phyloP scores from a whole-genome alignment of 1,140 invertebrate genomes.

The Medauroidea extradentata region DNA sequence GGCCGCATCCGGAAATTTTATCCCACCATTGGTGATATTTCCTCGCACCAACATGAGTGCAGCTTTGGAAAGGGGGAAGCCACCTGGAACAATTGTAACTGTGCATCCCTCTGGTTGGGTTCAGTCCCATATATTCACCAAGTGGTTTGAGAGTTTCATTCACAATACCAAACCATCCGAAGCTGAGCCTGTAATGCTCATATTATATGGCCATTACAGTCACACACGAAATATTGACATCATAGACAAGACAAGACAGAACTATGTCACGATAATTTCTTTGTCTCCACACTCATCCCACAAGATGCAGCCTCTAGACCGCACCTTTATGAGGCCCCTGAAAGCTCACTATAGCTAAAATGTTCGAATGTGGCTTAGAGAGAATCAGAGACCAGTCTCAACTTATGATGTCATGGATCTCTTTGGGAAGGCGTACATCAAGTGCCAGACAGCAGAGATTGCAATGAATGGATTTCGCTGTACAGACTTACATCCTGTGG shows the following conservation, averaged over 20 bases:
- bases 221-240: constrained; percentile 16
- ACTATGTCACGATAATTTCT: constrained; percentile 2
- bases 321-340: constrained; percentile 34
- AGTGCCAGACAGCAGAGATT: constrained; percentile 14
- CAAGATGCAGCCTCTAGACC: constrained; percentile 40
- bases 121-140: constrained; percentile 22
- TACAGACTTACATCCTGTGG: constrained; percentile 24
- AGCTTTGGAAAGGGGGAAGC: constrained; percentile 32
- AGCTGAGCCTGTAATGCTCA: no score
- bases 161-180: constrained; percentile 17
- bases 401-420: constrained; percentile 14
- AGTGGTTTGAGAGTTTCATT: constrained; percentile 31
- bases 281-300: constrained; percentile 35
- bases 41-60: constrained; percentile 33
- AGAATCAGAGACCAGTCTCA: not conserved
- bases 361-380: constrained; percentile 29
- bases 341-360: constrained; percentile 36
- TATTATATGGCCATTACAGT: constrained; percentile 34
- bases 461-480: constrained; percentile 24
- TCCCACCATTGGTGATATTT: constrained; percentile 38
- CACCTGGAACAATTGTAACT: constrained; percentile 31
- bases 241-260: not conserved
- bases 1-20: constrained; percentile 34
- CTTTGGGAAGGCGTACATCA: constrained; percentile 13
- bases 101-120: constrained; percentile 31